Conservation (phyloP, 2,888 invertebrate species). For the Chironomus riparius region DNA sequence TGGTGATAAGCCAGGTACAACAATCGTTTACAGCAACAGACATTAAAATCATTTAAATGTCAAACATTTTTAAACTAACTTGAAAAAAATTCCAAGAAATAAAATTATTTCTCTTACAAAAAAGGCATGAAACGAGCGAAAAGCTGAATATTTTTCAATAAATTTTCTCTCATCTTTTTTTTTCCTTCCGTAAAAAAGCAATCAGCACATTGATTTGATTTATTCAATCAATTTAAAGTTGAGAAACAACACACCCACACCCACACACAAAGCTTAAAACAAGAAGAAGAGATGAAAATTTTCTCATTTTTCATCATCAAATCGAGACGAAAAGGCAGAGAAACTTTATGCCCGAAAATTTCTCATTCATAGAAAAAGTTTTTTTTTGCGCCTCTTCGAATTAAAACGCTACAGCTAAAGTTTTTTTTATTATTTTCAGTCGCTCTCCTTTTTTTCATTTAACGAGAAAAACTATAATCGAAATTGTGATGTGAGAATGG, state of each 20-base stretch:
- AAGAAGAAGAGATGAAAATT: not conserved
- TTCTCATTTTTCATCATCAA: not conserved
- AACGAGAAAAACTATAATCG: not conserved
- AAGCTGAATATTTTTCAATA: not conserved
- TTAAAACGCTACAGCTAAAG: not conserved
- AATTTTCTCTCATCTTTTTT: too few species aligned
- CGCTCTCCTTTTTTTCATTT: not conserved
- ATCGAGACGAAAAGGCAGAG: not conserved
- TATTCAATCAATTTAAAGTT: constrained; percentile 7
- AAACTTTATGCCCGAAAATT: constrained; percentile 6
- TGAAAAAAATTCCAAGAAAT: too few species aligned
- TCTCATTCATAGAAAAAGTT: constrained; percentile 2
- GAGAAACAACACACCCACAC: not conserved
- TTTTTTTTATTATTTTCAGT: not conserved
- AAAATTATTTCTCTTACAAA: too few species aligned
- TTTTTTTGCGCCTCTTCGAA: not conserved
- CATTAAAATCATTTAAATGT: too few species aligned
- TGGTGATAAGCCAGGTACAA: too few species aligned
- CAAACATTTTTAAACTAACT: too few species aligned
- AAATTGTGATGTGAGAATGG: too few species aligned
- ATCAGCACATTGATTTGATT: constrained; percentile 6
- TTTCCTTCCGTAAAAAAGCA: not conserved
- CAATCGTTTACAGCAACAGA: too few species aligned
- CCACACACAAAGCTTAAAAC: too few species aligned
- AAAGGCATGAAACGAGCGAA: too few species aligned